Percentiles rank a stretch among this genome's conserved stretches.
These are phyloP conservation scores for Hetaerina americana DNA, from an alignment of 1,140 invertebrate genomes.

Conservation along the genomic window DNA sequence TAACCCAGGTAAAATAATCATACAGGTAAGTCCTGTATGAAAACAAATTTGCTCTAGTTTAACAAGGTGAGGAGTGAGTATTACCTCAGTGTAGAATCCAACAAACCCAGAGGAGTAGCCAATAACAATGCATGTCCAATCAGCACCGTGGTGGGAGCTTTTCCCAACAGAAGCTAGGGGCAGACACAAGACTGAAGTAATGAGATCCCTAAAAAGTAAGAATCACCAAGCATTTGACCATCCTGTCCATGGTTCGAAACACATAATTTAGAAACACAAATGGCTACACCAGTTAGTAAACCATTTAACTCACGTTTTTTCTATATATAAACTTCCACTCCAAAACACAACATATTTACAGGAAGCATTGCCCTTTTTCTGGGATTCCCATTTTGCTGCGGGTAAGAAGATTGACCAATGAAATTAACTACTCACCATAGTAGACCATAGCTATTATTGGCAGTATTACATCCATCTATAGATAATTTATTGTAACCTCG, in stretches of 20 bases:
- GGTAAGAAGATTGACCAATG: too few species aligned
- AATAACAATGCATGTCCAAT: constrained; percentile 86
- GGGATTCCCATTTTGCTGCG: background rate
- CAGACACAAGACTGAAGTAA: constrained; percentile 42
- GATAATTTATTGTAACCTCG: too few species aligned
- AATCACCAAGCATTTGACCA: constrained; percentile 13
- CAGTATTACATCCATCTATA: too few species aligned
- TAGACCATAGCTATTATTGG: too few species aligned
- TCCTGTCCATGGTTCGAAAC: too few species aligned
- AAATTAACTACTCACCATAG: too few species aligned
- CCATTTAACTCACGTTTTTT: background rate
- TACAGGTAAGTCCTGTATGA: too few species aligned
- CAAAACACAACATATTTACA: background rate
- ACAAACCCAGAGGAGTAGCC: constrained; percentile 76
- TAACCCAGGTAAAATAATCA: too few species aligned
- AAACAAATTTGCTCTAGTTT: too few species aligned
- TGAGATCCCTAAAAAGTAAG: constrained; percentile 34
- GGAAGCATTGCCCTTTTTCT: background rate
- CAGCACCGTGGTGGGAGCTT: constrained; percentile 51
- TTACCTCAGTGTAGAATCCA: constrained; percentile 75
- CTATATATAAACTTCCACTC: background rate
- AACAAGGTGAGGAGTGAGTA: too few species aligned
- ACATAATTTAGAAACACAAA: too few species aligned
- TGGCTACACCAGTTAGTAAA: too few species aligned
- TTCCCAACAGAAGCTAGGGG: constrained; percentile 55